phyloP scores from a whole-genome alignment of 2,888 invertebrate species.

The Lasius fuliginosus region DNA sequence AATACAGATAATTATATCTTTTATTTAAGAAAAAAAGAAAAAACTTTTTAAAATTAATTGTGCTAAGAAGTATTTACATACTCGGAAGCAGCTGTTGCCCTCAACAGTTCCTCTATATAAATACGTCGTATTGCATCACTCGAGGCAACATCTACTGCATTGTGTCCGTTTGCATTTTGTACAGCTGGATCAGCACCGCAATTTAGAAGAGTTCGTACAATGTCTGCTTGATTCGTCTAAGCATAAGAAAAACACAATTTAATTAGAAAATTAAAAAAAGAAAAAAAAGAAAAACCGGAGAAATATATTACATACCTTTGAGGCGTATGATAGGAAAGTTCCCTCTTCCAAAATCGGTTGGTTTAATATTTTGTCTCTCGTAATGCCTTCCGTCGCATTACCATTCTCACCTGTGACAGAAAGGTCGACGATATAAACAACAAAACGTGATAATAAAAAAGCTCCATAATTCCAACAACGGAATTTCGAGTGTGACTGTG shows the following conservation, averaged over 20 bases:
- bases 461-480: background rate
- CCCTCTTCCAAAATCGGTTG: constrained; percentile 87
- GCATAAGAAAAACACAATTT: background rate
- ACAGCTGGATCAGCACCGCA: constrained; percentile 89
- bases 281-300: background rate
- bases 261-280: background rate
- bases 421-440: background rate
- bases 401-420: constrained; percentile 83
- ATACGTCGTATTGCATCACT: constrained; percentile 87
- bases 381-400: constrained; percentile 82
- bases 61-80: constrained; percentile 79
- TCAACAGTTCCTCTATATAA: constrained; percentile 88
- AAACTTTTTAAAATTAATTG: constrained; percentile 24
- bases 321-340: constrained; percentile 88
- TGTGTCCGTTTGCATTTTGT: constrained; percentile 87
- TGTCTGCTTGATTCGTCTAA: constrained; percentile 87
- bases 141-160: constrained; percentile 87
- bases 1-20: background rate
- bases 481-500: background rate
- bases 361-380: constrained; percentile 86
- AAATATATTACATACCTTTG: constrained; percentile 84
- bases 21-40: background rate
- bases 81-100: constrained; percentile 89
- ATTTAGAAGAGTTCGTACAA: constrained; percentile 88
- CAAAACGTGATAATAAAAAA: background rate